Percentiles rank a stretch among this genome's conserved stretches.
phyloP scores from a whole-genome alignment of 1,140 invertebrate species.

The Diprion similis region DNA sequence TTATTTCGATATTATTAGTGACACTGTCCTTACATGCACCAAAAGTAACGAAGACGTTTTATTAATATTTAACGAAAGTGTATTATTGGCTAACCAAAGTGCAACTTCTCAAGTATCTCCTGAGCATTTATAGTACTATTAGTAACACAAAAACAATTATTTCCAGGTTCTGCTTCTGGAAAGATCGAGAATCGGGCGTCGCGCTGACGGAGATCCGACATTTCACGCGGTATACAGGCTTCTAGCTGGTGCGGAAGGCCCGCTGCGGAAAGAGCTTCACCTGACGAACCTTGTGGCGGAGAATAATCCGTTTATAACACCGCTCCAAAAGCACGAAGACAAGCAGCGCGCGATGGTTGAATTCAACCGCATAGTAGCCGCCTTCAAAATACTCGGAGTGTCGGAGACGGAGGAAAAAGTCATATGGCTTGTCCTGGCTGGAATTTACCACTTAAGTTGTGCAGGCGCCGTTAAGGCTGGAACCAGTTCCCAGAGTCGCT shows the following conservation, averaged over 20 bases:
- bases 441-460: constrained; percentile 90
- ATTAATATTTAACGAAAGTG: no score
- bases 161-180: constrained; percentile 75
- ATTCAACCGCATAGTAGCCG: constrained; percentile 78
- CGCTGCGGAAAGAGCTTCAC: constrained; percentile 80
- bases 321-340: constrained; percentile 82
- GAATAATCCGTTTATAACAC: constrained; percentile 80
- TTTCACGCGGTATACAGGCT: constrained; percentile 87
- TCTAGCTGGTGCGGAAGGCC: constrained; percentile 80
- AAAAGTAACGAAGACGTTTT: no score
- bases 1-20: constrained; percentile 15
- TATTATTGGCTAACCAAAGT: no score
- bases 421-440: constrained; percentile 87
- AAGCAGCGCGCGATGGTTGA: constrained; percentile 77
- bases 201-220: constrained; percentile 74
- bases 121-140: not conserved
- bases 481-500: constrained; percentile 58
- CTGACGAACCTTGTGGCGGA: constrained; percentile 79
- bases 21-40: not conserved
- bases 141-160: constrained; percentile 10
- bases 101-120: no score
- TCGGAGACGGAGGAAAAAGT: constrained; percentile 80
- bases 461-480: constrained; percentile 78
- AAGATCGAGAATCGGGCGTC: constrained; percentile 74
- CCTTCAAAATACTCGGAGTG: constrained; percentile 77